Evolutionary conservation across 2,797 vertebrate genomes (phyloP), one percentile per base, ranked within the genome.

Genomic region (Lacerta agilis): DNA sequence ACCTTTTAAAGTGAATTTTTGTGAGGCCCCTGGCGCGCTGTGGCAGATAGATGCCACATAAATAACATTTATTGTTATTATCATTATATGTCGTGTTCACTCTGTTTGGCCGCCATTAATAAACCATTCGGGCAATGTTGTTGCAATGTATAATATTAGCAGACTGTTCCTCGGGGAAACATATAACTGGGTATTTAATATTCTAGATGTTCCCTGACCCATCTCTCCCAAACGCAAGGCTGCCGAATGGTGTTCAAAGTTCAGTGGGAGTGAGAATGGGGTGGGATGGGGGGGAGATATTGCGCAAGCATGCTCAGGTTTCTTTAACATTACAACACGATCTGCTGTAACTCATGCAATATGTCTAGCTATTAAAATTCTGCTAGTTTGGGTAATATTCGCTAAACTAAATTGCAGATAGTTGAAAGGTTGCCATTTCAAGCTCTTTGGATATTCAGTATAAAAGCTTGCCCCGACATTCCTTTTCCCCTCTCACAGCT

Each of bases 41-140:
- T 94, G 43, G 13, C 8, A 0, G 92, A 89, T 90, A 95, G 93
- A 88, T 94, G 94, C 94, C 90, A 0, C 94, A 97, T 97, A 97
- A 97, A 97, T 97, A 97, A 97, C 89, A 91, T 97, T 96, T 97
- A 96, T 94, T 96, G 94, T 97, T 97, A 96, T 97, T 96, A 97
- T 96, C 95, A 96, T 95, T 96, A 93, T 94, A 96, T 94, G 96
- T 96, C 90, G 88, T 94, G 93, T 97, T 96, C 95, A 97, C 95
- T 97, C 96, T 96, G 95, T 96, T 97, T 96, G 90, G 95, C 92
- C 94, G 90, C 90, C 95, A 97, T 97, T 97, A 97, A 96, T 97
- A 97, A 97, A 95, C 96, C 95, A 97, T 97, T 96, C 95, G 92
- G 95, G 94, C 96, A 96, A 95, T 96, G 96, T 93, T 96, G 94